phyloP scores from a whole-genome alignment of 2,113 vertebrate species.

The Puntigrus tetrazona region DNA sequence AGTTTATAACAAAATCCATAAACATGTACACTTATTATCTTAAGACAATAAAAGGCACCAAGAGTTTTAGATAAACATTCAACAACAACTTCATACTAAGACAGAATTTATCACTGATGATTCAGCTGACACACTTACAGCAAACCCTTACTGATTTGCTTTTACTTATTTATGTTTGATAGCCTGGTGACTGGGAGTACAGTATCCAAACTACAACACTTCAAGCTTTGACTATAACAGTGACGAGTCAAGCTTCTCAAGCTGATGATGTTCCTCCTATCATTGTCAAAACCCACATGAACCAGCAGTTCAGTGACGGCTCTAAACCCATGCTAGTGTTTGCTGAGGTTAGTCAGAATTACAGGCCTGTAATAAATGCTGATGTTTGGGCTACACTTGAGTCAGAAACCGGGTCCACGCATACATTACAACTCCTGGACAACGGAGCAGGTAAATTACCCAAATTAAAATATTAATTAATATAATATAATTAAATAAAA shows the following conservation, averaged over 20 bases:
- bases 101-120: too few relatives aligned
- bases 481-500: too few relatives aligned
- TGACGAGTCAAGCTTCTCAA: conserved; percentile 65
- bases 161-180: neutral
- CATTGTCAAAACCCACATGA: conserved; percentile 61
- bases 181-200: conserved; percentile 72
- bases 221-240: conserved; percentile 67
- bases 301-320: conserved; percentile 56
- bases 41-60: too few relatives aligned
- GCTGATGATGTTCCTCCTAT: conserved; percentile 51
- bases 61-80: too few relatives aligned
- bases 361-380: conserved; percentile 65
- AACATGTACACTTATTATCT: too few relatives aligned
- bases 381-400: conserved; percentile 68
- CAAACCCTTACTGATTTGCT: too few relatives aligned
- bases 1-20: too few relatives aligned
- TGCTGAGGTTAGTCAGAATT: conserved; percentile 68
- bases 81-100: too few relatives aligned
- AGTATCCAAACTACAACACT: conserved; percentile 58
- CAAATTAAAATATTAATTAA: neutral
- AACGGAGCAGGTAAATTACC: conserved; percentile 71
- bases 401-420: conserved; percentile 51
- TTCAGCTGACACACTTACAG: too few relatives aligned
- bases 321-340: conserved; percentile 66
- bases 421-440: conserved; percentile 67